Evolutionary conservation across 2,113 vertebrate genomes (phyloP).

Genomic region (Chunga burmeisteri): DNA sequence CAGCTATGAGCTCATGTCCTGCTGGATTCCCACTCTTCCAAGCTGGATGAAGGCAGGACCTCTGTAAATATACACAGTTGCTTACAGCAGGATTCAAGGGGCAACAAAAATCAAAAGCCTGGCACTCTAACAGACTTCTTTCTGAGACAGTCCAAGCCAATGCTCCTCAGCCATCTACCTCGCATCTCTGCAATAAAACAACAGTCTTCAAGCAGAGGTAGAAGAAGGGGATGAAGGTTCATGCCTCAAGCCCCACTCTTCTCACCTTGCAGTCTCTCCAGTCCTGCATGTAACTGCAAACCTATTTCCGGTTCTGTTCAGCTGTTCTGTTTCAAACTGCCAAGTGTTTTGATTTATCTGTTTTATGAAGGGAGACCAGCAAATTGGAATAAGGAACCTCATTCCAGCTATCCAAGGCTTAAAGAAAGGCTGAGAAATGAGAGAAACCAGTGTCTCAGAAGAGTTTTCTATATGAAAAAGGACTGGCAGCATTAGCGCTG

Average conservation of each 20-base stretch:
- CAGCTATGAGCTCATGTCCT: neutral
- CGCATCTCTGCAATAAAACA: neutral
- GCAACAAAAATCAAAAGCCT: neutral
- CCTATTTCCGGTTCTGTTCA: neutral
- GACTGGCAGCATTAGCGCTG: neutral
- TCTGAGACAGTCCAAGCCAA: neutral
- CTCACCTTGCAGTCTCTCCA: neutral
- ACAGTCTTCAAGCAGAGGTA: neutral
- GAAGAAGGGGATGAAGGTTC: neutral
- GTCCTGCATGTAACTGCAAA: neutral
- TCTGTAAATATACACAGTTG: neutral
- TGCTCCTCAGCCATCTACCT: neutral
- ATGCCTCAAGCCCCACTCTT: neutral
- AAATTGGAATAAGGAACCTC: neutral
- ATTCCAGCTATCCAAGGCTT: neutral
- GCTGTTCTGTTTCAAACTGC: neutral
- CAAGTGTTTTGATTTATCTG: neutral
- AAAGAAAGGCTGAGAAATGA: neutral
- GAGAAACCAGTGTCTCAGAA: neutral
- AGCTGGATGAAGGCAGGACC: neutral
- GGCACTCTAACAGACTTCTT: neutral
- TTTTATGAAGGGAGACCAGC: neutral
- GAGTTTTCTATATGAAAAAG: neutral
- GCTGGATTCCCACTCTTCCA: neutral
- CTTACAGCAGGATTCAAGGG: neutral